phyloP scores from a whole-genome alignment of 1,140 invertebrate species.

The Musca vetustissima region DNA sequence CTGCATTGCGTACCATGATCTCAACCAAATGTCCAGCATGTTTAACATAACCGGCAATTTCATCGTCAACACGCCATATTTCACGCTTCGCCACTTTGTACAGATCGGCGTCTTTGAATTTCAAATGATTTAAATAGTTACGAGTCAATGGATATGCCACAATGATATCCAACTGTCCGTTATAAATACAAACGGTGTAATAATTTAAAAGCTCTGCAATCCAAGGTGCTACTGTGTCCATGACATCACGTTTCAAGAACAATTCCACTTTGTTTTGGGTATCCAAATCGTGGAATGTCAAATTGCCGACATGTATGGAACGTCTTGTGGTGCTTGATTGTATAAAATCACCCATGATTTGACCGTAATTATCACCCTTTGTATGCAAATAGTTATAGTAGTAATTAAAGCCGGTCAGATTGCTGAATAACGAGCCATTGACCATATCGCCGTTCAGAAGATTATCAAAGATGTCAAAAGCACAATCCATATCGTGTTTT shows the following conservation, averaged over 20 bases:
- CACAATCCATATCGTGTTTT: conserved; percentile 64
- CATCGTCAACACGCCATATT: conserved; percentile 68
- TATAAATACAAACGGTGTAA: conserved; percentile 76
- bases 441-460: conserved; percentile 72
- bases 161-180: conserved; percentile 83
- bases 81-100: conserved; percentile 68
- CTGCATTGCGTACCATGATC: conserved; percentile 78
- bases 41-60: conserved; percentile 78
- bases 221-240: conserved; percentile 78
- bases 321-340: conserved; percentile 64
- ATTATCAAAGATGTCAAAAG: conserved; percentile 70
- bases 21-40: conserved; percentile 73
- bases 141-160: conserved; percentile 77
- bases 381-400: conserved; percentile 80
- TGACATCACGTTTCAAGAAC: conserved; percentile 75
- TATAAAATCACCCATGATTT: conserved; percentile 59
- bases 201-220: conserved; percentile 68
- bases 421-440: conserved; percentile 69
- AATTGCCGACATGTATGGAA: conserved; percentile 81
- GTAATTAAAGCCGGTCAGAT: conserved; percentile 75
- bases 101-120: conserved; percentile 67
- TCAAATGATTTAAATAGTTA: conserved; percentile 68
- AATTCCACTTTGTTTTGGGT: conserved; percentile 63
- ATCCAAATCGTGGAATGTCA: conserved; percentile 64
- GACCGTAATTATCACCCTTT: conserved; percentile 53